Evolutionary conservation across 2,113 vertebrate genomes (phyloP).

Genomic region (Myotis davidii): DNA sequence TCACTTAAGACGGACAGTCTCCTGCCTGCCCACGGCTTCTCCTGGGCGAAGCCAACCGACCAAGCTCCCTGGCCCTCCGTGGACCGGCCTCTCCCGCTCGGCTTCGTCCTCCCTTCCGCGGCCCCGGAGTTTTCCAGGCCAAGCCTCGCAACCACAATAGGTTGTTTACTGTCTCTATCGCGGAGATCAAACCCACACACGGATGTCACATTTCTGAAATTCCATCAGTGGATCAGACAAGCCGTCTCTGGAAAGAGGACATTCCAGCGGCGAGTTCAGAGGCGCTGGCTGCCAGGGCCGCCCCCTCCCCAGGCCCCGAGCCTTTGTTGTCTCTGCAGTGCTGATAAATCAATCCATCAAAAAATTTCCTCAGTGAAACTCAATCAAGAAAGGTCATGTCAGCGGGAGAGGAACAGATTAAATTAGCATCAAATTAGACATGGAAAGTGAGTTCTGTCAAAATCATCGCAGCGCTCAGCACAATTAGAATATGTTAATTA

Average conservation of each 20-base stretch:
- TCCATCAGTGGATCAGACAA: constrained; percentile 88
- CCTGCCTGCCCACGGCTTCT: not conserved
- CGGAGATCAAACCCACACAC: constrained; percentile 83
- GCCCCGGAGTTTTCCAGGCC: constrained; percentile 57
- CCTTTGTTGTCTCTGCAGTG: constrained; percentile 98
- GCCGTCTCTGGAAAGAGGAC: constrained; percentile 84
- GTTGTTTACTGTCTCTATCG: constrained; percentile 84
- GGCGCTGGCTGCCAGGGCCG: constrained; percentile 78
- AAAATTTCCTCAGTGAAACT: constrained; percentile 99
- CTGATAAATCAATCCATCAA: constrained; percentile 99
- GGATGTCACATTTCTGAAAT: constrained; percentile 87
- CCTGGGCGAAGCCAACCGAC: not conserved
- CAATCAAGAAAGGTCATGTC: constrained; percentile 99
- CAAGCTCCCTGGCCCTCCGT: not conserved
- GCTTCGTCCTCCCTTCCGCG: accelerated
- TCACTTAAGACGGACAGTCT: not conserved
- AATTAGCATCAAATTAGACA: constrained; percentile 99
- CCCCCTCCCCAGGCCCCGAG: constrained; percentile 85
- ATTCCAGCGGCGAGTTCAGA: constrained; percentile 82
- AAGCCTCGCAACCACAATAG: constrained; percentile 71
- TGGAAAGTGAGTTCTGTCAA: constrained; percentile 99
- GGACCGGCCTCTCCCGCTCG: not conserved
- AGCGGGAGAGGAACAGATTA: constrained; percentile 99
- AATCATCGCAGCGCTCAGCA: constrained; percentile 99
- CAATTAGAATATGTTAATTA: constrained; percentile 99